These are phyloP conservation scores for Ametastegia equiseti DNA, from an alignment of 2,888 invertebrate species.

Conservation along the genomic window DNA sequence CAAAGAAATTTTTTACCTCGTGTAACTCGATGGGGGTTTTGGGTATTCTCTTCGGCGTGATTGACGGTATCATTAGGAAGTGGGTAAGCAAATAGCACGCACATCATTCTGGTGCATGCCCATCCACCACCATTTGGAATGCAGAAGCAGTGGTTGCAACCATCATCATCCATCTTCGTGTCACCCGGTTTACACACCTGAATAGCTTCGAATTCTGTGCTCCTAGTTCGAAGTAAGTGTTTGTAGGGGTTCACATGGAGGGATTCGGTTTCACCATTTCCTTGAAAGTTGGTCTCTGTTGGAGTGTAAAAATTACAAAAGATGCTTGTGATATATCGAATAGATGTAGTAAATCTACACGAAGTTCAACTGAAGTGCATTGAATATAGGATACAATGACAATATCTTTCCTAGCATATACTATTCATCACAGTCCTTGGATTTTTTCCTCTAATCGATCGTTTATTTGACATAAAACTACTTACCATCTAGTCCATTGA, in stretches of 20 bases:
- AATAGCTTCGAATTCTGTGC: background rate
- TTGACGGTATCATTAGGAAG: background rate
- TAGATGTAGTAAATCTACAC: background rate
- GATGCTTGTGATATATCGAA: background rate
- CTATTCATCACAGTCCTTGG: background rate
- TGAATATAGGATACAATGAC: too few species aligned
- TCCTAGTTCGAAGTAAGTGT: background rate
- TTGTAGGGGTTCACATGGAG: background rate
- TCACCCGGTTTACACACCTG: background rate
- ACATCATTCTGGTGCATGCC: conserved; percentile 5
- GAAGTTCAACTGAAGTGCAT: background rate
- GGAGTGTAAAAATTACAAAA: background rate
- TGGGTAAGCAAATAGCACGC: background rate
- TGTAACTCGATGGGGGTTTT: background rate
- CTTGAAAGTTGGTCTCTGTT: too few species aligned
- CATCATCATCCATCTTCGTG: conserved; percentile 63
- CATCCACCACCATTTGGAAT: conserved; percentile 69
- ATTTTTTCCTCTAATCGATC: background rate
- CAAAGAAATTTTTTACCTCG: background rate
- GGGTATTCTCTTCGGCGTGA: background rate
- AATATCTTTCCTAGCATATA: too few species aligned
- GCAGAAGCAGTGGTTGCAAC: conserved; percentile 76
- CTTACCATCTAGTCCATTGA: background rate
- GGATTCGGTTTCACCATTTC: background rate
- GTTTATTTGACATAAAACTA: background rate